phyloP scores from a whole-genome alignment of 2,113 vertebrate species.

The Ahaetulla prasina region DNA sequence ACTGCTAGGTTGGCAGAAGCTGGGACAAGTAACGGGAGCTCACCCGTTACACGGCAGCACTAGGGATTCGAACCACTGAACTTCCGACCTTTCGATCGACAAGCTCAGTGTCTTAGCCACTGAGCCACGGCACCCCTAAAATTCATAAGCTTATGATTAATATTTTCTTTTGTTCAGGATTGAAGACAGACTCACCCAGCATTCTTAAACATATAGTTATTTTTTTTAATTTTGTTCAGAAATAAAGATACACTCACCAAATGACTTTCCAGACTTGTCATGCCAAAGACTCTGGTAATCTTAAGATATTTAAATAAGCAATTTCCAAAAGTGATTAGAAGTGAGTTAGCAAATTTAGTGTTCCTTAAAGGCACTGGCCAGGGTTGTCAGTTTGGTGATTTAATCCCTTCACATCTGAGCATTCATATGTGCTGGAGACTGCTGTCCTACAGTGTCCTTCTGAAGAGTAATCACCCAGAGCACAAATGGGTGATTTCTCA shows the following conservation, averaged over 20 bases:
- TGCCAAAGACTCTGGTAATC: neutral
- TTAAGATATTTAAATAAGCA: neutral
- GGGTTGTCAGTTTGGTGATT: neutral
- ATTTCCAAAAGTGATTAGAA: neutral
- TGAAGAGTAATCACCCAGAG: neutral
- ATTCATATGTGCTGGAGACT: neutral
- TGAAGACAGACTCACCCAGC: neutral
- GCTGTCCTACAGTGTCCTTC: neutral
- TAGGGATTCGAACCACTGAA: no score
- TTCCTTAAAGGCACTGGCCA: neutral
- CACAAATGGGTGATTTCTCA: neutral
- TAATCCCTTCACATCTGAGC: neutral
- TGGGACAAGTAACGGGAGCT: no score
- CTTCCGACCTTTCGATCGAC: no score
- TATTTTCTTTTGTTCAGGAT: neutral
- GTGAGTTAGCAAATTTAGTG: neutral
- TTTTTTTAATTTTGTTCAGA: neutral
- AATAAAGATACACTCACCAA: neutral
- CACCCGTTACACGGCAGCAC: no score
- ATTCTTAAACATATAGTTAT: neutral
- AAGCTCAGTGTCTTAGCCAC: no score
- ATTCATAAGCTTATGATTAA: neutral
- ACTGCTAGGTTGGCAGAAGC: no score
- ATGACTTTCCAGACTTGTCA: neutral
- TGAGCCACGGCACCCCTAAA: no score